Evolutionary conservation across 2,113 vertebrate species (phyloP), one percentile per base, ranked within the genome.

Genomic region (Petaurus breviceps): DNA sequence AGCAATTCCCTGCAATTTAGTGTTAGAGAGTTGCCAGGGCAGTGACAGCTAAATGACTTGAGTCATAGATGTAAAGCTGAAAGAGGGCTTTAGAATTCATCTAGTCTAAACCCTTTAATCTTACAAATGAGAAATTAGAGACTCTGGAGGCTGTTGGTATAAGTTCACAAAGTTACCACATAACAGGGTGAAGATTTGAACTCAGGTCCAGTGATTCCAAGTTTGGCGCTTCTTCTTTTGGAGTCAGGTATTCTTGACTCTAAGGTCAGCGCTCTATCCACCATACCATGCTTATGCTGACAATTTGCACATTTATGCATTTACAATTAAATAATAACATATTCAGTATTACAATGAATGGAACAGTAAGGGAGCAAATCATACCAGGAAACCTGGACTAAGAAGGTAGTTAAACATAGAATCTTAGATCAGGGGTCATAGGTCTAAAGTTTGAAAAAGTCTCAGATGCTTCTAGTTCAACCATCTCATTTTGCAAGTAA

Each of bases 251-350:
- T n/a, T 77, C 61, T 37, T n/a, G 61, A 77, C 31, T n/a, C 61
- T n/a, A 77, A 77, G 12, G 14, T 77, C 61, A 37, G 61, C 14
- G 14, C 12, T 68, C 61, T 68, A n/a, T 68, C 12, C 12, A 68
- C 28, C 3, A 68, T n/a, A n/a, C 12, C 37, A 77, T n/a, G 37
- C 5, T n/a, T 37, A 37, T 77, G 12, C 14, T 77, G 14, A 77
- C 61, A 8, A 61, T 90, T 23, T 61, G n/a, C 55, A 3, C 19
- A 24, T 90, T 94, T 95, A 51, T 61, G 50, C 6, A 90, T 47
- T 55, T 77, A 19, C 51, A 90, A 51, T 97, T 94, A 95, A 93
- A 51, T 94, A 90, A 90, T 89, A 92, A 11, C 7, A 3, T 89
- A 93, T 84, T 51, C 94, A 91, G 22, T 93, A 23, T 47, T 8